Percentiles rank a stretch among this genome's conserved stretches.
phyloP scores from a whole-genome alignment of 2,888 invertebrate species.

The Epistrophella euchroma region DNA sequence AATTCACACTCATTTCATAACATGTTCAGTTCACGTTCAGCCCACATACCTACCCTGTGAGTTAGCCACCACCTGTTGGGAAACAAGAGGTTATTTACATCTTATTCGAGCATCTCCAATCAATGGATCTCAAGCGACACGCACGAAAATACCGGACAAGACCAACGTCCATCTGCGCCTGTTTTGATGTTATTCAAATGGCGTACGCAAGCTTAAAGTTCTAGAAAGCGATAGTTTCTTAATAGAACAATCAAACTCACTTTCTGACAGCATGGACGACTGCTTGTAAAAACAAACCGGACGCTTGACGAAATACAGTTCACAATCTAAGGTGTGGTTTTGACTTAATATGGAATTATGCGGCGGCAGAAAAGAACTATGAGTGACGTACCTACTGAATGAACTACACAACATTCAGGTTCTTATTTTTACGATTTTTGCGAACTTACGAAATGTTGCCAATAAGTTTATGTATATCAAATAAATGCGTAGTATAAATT shows the following conservation, averaged over 20 bases:
- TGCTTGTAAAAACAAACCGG: not conserved
- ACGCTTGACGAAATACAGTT: not conserved
- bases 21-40: slow-evolving; percentile 1
- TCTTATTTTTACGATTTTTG: slow-evolving; percentile 66
- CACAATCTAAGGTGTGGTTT: not conserved
- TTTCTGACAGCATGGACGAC: slow-evolving; percentile 30
- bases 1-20: slow-evolving; percentile 2
- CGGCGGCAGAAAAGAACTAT: not conserved
- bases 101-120: slow-evolving; percentile 36
- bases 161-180: not conserved
- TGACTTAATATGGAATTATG: not conserved
- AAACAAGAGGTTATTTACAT: slow-evolving; percentile 52
- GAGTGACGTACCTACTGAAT: slow-evolving; percentile 47
- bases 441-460: slow-evolving; percentile 55
- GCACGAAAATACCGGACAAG: not conserved
- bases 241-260: slow-evolving; percentile 62
- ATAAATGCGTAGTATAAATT: slow-evolving; percentile 29
- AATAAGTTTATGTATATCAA: slow-evolving; percentile 52
- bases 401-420: slow-evolving; percentile 43
- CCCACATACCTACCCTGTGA: slow-evolving; percentile 14
- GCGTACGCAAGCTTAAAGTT: not conserved
- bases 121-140: slow-evolving; percentile 34
- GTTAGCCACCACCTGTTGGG: slow-evolving; percentile 24
- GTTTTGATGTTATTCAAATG: not conserved
- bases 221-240: slow-evolving; percentile 67